phyloP scores from a whole-genome alignment of 2,888 invertebrate species.

The Zeuzera pyrina region DNA sequence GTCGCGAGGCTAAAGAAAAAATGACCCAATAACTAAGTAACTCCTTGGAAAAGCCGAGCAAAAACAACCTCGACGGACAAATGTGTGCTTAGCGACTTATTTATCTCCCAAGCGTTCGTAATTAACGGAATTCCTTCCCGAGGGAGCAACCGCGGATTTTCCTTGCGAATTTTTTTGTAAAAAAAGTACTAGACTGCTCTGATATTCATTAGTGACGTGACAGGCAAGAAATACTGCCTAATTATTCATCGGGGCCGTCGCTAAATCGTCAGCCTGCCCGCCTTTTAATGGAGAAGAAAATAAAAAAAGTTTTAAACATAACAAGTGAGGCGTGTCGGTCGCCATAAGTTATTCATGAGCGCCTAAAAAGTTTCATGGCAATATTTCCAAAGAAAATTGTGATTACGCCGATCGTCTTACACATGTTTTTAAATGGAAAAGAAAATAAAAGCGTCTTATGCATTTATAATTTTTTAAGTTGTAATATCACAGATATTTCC shows the following conservation, averaged over 20 bases:
- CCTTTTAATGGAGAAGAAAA: slow-evolving; percentile 59
- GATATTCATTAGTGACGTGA: slow-evolving; percentile 68
- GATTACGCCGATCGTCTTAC: no score
- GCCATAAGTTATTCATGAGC: slow-evolving; percentile 60
- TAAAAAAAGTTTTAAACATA: slow-evolving; percentile 62
- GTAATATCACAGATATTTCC: no score
- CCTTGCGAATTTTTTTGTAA: slow-evolving; percentile 32
- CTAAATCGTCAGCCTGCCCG: slow-evolving; percentile 53
- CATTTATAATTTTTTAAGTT: no score
- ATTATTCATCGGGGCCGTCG: slow-evolving; percentile 64
- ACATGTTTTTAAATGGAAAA: no score
- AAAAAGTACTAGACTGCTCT: slow-evolving; percentile 33
- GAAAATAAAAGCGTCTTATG: no score
- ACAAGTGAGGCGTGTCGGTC: slow-evolving; percentile 56
- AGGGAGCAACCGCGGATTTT: slow-evolving; percentile 44
- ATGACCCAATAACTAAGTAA: slow-evolving; percentile 52
- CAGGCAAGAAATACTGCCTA: slow-evolving; percentile 64
- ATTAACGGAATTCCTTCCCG: slow-evolving; percentile 55
- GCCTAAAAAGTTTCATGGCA: slow-evolving; percentile 37
- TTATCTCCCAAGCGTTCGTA: slow-evolving; percentile 49
- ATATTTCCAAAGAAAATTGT: no score
- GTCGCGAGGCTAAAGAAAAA: slow-evolving; percentile 30
- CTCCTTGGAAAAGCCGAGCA: slow-evolving; percentile 38
- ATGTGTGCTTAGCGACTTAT: slow-evolving; percentile 63
- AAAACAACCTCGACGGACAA: slow-evolving; percentile 61